Evolutionary conservation across 2,797 vertebrate genomes (phyloP), one percentile per base, ranked within the genome.

Genomic region (Podargus strigoides): DNA sequence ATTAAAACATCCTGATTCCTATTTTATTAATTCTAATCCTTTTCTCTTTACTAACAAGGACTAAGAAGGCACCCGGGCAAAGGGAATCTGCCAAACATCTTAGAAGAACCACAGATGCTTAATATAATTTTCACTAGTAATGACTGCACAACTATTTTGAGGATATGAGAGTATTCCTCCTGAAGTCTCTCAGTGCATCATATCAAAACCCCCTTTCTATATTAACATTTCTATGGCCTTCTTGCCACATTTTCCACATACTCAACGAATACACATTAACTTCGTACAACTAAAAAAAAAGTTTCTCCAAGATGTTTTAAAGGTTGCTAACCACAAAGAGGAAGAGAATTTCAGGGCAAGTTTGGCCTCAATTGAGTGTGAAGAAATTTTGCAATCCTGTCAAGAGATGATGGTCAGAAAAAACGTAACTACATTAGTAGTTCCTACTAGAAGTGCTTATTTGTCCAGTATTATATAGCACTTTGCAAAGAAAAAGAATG

Each of bases 291-390:
- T n/a, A n/a, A n/a, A n/a, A n/a, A 30, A 39, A 28, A 27, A 24
- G 12, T 26, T 47, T 44, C 41, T 55, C 30, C 47, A 67, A 67
- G n/a, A 28, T 52, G 9, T 41, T 86, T 77, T 56, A 76, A 32
- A 7, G 34, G 12, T 53, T 72, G 41, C 37, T 59, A 82, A 62
- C 9, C 22, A 63, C 30, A 56, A 66, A 78, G 32, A 60, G 14
- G 18, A 68, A 15, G 19, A 87, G 18, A 75, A 77, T 2, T 34
- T 8, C 36, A 55, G 12, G 36, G 13, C 9, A 60, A 73, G 28
- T 77, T 23, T 55, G 20, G 23, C 66, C 41, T 34, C 1, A 0
- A 66, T 0, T 22, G 20, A 64, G 14, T 2, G 10, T 24, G 28
- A 83, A 67, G 22, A 49, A 87, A 55, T 56, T 56, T 30, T 68